Percentiles rank a stretch among this genome's conserved stretches.
These are phyloP conservation scores for Psococerastis gibbosa DNA, from an alignment of 2,888 invertebrate genomes.

Conservation along the genomic window DNA sequence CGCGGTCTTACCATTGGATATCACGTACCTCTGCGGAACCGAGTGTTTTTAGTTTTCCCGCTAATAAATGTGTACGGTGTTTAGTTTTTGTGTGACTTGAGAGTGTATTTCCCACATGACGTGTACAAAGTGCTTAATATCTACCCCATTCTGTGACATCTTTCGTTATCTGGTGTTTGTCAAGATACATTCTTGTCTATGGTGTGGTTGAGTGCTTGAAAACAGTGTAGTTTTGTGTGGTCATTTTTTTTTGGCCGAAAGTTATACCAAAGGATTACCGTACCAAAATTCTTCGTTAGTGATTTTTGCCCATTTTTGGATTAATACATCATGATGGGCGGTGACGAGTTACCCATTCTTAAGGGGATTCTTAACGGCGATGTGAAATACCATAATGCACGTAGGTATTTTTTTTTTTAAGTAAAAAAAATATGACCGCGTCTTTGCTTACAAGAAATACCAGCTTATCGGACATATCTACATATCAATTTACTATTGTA, in stretches of 20 bases:
- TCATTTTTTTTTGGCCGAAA: too few species aligned
- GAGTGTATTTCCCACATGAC: too few species aligned
- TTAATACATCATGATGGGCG: slow-evolving; percentile 39
- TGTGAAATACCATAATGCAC: slow-evolving; percentile 82
- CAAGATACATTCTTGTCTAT: slow-evolving; percentile 3
- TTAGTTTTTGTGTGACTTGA: too few species aligned
- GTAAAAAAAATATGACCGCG: too few species aligned
- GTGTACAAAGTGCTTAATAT: too few species aligned
- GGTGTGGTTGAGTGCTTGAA: neutral
- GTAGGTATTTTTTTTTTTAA: slow-evolving; percentile 53
- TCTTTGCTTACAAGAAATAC: neutral
- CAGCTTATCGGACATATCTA: neutral
- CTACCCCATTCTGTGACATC: too few species aligned
- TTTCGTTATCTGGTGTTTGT: slow-evolving; percentile 3
- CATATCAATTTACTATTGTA: slow-evolving; percentile 15
- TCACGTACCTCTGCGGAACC: too few species aligned
- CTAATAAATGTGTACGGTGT: too few species aligned
- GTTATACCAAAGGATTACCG: neutral
- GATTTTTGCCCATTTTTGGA: neutral
- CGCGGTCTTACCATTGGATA: too few species aligned
- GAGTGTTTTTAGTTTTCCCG: too few species aligned
- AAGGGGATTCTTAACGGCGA: slow-evolving; percentile 82
- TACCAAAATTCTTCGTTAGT: neutral
- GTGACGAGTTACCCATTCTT: slow-evolving; percentile 76
- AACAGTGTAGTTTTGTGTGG: too few species aligned